phyloP scores from a whole-genome alignment of 2,797 vertebrate genomes.

The Dendrocincla tyrannina region DNA sequence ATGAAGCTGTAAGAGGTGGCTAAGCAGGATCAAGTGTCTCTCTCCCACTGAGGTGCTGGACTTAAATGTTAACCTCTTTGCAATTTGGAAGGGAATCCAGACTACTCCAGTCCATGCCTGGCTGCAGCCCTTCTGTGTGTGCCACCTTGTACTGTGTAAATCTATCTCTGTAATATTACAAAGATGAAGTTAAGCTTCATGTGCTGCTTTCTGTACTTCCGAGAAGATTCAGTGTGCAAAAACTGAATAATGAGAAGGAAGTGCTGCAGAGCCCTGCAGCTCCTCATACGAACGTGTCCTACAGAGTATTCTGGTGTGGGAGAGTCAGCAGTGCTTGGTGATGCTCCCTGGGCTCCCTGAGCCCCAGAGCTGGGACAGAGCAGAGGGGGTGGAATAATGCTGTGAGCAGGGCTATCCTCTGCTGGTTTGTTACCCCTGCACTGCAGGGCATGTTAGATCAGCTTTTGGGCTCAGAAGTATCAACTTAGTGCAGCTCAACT shows the following conservation, averaged over 20 bases:
- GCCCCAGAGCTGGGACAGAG: neutral
- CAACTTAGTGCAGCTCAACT: neutral
- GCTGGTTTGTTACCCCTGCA: neutral
- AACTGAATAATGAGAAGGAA: neutral
- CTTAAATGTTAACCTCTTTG: neutral
- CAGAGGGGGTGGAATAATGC: neutral
- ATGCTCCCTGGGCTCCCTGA: neutral
- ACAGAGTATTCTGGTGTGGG: neutral
- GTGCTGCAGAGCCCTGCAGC: neutral
- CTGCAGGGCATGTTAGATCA: neutral
- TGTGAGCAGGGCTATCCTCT: neutral
- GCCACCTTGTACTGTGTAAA: neutral
- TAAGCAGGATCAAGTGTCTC: neutral
- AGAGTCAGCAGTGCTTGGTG: neutral
- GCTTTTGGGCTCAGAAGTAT: neutral
- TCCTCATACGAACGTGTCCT: neutral
- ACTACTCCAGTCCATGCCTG: neutral
- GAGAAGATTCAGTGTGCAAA: neutral
- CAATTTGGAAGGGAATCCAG: neutral
- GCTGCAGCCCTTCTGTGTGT: neutral
- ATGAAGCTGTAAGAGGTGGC: neutral
- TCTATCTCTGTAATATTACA: neutral
- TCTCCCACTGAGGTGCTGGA: neutral
- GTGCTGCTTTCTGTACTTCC: neutral
- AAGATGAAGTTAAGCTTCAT: neutral